phyloP scores from a whole-genome alignment of 2,113 vertebrate species.

The Albula goreensis region DNA sequence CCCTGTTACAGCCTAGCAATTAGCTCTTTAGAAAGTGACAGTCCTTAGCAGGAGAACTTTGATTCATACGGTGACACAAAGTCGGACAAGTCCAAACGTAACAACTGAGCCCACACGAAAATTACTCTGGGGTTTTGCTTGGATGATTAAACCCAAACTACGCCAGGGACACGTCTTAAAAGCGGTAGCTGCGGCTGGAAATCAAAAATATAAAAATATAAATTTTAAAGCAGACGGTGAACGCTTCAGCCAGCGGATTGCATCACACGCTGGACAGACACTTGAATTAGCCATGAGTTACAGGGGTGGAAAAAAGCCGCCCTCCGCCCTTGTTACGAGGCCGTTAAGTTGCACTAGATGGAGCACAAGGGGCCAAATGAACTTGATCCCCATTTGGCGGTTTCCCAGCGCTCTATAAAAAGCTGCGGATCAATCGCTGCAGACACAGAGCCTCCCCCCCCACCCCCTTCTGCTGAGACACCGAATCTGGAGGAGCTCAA shows the following conservation, averaged over 20 bases:
- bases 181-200: background rate
- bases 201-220: background rate
- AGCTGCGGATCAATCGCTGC: slow-evolving; percentile 31
- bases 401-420: slow-evolving; percentile 18
- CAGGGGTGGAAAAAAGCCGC: background rate
- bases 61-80: background rate
- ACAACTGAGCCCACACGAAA: background rate
- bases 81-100: background rate
- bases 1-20: background rate
- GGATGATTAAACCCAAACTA: no score
- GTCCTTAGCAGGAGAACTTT: background rate
- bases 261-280: background rate
- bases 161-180: no score
- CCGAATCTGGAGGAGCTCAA: slow-evolving; percentile 26
- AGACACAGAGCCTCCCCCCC: slow-evolving; percentile 1
- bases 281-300: background rate
- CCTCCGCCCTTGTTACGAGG: background rate
- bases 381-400: slow-evolving; percentile 23
- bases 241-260: background rate
- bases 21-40: background rate
- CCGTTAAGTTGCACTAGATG: slow-evolving; percentile 21
- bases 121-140: no score
- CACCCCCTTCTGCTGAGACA: background rate
- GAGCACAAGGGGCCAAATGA: slow-evolving; percentile 17
- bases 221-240: background rate